Evolutionary conservation across 92 coral and sea anemone species (phyloP).

Genomic region (Galaxea fascicularis): DNA sequence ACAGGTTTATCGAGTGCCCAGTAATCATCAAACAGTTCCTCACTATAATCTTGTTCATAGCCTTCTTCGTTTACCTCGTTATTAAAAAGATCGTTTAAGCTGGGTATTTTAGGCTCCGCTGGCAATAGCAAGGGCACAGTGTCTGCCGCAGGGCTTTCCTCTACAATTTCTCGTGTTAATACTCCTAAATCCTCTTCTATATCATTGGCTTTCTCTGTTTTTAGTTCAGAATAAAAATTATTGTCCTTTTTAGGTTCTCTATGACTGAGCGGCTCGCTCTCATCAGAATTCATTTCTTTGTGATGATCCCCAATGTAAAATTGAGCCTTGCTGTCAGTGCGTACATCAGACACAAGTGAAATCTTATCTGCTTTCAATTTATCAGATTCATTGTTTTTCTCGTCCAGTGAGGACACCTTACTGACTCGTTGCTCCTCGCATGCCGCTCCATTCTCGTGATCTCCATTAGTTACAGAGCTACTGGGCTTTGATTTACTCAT

Average conservation of each 20-base stretch:
- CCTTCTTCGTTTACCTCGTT: neutral
- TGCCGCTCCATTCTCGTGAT: neutral
- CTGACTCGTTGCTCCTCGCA: conserved; percentile 3
- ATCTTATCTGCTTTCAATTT: neutral
- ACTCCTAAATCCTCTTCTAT: neutral
- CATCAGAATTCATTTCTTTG: conserved; percentile 12
- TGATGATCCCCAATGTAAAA: conserved; percentile 32
- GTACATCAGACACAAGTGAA: neutral
- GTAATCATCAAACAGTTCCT: conserved; percentile 30
- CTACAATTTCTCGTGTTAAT: neutral
- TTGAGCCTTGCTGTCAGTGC: neutral
- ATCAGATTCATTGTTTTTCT: neutral
- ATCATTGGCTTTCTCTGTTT: neutral
- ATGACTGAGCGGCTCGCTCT: conserved; percentile 1
- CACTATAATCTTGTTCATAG: conserved; percentile 5
- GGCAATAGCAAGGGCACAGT: neutral
- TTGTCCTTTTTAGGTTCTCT: conserved; percentile 36
- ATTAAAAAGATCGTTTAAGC: conserved; percentile 36
- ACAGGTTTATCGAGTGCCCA: conserved; percentile 37
- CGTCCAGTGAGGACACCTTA: neutral
- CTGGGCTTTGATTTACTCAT: neutral
- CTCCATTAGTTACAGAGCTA: neutral
- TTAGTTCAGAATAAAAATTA: conserved; percentile 38
- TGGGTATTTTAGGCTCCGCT: conserved; percentile 36
- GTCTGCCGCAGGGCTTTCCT: neutral